Evolutionary conservation across 2,797 vertebrate species (phyloP).

Genomic region (Myotis planiceps): DNA sequence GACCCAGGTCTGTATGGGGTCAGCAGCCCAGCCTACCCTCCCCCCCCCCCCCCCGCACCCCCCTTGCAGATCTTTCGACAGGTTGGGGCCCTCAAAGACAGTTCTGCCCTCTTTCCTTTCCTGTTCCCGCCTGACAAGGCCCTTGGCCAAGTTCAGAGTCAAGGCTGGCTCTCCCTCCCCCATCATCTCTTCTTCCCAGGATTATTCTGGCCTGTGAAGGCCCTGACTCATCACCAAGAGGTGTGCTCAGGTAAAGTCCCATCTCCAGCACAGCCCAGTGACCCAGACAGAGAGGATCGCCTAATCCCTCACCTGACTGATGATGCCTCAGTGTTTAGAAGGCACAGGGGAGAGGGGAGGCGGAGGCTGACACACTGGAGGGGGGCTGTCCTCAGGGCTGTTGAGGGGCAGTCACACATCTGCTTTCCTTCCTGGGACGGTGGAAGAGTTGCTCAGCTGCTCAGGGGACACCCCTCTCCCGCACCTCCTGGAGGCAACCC

Average conservation of each 20-base stretch:
- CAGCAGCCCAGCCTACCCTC: neutral
- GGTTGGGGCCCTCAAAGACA: neutral
- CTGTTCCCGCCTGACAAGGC: rapidly evolving
- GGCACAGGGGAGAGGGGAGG: too few species aligned
- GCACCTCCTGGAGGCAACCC: neutral
- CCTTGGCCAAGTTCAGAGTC: neutral
- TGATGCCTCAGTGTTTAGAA: neutral
- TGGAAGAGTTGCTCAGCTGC: neutral
- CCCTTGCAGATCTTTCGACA: neutral
- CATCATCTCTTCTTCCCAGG: neutral
- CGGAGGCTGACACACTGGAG: neutral
- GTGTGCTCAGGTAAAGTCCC: neutral
- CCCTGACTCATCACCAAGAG: neutral
- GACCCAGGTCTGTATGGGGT: neutral
- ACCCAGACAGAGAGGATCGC: neutral
- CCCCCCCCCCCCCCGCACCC: too few species aligned
- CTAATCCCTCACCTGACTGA: neutral
- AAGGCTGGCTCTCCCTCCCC: neutral
- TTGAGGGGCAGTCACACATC: neutral
- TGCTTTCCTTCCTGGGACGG: neutral
- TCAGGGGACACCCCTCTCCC: neutral
- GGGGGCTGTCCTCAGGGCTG: neutral
- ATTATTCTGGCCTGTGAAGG: neutral
- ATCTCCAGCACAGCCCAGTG: neutral
- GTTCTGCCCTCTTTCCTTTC: neutral